phyloP scores from a whole-genome alignment of 2,797 vertebrate genomes.

The Alca torda region DNA sequence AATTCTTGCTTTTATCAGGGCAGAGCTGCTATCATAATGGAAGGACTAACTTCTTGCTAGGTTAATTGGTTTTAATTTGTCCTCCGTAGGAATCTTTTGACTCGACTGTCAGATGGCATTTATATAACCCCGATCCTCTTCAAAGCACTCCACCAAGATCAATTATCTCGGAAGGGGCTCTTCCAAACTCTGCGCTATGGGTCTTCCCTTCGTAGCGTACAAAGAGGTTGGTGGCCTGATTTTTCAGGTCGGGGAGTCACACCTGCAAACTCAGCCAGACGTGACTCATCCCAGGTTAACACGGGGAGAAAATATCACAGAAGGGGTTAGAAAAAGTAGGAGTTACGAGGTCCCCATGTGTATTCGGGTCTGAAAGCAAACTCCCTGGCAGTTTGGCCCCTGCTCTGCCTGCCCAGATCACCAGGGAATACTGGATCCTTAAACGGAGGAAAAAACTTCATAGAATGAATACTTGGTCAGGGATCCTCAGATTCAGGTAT shows the following conservation, averaged over 20 bases:
- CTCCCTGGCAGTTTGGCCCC: neutral
- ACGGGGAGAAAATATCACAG: neutral
- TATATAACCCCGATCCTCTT: neutral
- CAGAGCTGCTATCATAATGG: conserved; percentile 9
- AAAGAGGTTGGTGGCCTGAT: neutral
- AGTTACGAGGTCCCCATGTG: neutral
- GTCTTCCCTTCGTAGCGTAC: neutral
- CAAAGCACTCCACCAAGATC: neutral
- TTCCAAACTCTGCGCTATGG: accelerated
- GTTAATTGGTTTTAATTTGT: neutral
- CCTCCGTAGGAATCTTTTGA: neutral
- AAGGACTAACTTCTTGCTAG: neutral
- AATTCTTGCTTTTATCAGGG: conserved; percentile 32
- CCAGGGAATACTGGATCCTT: neutral
- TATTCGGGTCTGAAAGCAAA: no score
- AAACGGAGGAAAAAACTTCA: neutral
- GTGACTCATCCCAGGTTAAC: neutral
- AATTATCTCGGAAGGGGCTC: neutral
- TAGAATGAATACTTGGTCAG: neutral
- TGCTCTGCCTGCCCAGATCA: neutral
- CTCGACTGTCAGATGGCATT: neutral
- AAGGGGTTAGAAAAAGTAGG: neutral
- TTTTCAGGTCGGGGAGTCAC: neutral
- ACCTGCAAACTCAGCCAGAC: neutral
- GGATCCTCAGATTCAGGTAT: neutral